Evolutionary conservation across 2,113 vertebrate species (phyloP), one percentile per base, ranked within the genome.

Genomic region (Urocynchramus pylzowi): DNA sequence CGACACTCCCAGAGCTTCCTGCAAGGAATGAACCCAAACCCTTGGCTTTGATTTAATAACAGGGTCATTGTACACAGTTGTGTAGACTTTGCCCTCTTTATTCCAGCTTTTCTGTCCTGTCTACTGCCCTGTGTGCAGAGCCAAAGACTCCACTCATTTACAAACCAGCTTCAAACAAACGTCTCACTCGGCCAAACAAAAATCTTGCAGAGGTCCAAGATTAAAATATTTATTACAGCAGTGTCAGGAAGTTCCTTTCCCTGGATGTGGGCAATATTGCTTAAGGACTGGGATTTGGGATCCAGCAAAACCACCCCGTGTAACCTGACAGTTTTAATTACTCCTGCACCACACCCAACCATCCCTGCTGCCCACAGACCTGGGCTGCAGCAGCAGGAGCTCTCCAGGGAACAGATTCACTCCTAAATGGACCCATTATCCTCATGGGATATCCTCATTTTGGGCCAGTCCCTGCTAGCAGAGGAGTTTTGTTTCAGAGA

Each of bases 101-200:
- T 95, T 97, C 94, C 94, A 97, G 87, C 65, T 91, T 94, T 92
- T 94, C 86, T 9, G 8, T 30, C 65, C 74, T 74, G 91, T 68
- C 95, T 75, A 52, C 87, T 92, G 93, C 44, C 63, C 89, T 90
- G 84, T 61, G 78, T 87, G 97, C 93, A 97, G 31, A 96, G 94
- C 93, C 93, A 95, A 96, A 96, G 82, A 97, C 11, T 6, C 63
- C 75, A 33, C 89, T 91, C 52, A 79, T 92, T 91, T 95, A 96
- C 86, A 97, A 96, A 93, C 79, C 52, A 6, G 59, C 91, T 91
- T 69, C 77, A 88, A 97, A 94, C 68, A 92, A 93, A 87, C 3
- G 13, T 39, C 89, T 61, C 70, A 33, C 88, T 53, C 71, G 37
- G 68, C 80, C 81, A 90, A 88, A 94, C 77, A 87, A 63, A 63